A percentile compares a stretch with the other conserved stretches of the same genome.
Evolutionary conservation across 2,113 vertebrate species (phyloP).

Genomic region (Ivindomyrus marchei): DNA sequence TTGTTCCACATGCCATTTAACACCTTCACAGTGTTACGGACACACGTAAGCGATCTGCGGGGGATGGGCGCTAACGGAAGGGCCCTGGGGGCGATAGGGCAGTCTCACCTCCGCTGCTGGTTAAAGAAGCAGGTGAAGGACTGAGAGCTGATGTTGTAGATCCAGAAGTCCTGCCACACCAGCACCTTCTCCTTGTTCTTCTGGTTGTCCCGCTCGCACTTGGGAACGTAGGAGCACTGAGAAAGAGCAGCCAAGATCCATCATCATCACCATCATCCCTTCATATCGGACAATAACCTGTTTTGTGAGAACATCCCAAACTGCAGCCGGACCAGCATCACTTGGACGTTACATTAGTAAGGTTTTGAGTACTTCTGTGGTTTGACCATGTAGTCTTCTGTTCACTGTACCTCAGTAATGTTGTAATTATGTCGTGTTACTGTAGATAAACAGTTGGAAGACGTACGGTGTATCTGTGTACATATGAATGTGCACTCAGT

Average conservation of each 20-base stretch:
- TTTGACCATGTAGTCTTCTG: neutral
- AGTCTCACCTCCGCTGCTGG: constrained; percentile 81
- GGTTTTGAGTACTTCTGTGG: neutral
- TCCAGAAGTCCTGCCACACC: constrained; percentile 85
- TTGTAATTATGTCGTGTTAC: neutral
- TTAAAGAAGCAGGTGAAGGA: constrained; percentile 93
- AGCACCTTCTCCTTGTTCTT: constrained; percentile 85
- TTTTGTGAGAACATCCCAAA: neutral
- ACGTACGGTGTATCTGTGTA: neutral
- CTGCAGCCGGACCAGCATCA: neutral
- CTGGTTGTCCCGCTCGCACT: constrained; percentile 87
- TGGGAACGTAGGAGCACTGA: constrained; percentile 91
- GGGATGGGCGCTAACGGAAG: neutral
- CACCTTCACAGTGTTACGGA: neutral
- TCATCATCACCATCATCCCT: neutral
- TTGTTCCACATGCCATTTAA: neutral
- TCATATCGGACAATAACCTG: neutral
- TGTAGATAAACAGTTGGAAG: neutral
- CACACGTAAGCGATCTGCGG: neutral
- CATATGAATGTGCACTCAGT: neutral
- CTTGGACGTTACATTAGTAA: neutral
- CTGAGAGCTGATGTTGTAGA: constrained; percentile 77
- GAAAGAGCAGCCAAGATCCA: constrained; percentile 31
- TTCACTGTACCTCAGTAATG: neutral
- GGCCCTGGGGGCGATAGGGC: neutral